A percentile compares a stretch with the other conserved stretches of the same genome.
phyloP scores from a whole-genome alignment of 2,888 invertebrate genomes.

The Lepas anatifera region DNA sequence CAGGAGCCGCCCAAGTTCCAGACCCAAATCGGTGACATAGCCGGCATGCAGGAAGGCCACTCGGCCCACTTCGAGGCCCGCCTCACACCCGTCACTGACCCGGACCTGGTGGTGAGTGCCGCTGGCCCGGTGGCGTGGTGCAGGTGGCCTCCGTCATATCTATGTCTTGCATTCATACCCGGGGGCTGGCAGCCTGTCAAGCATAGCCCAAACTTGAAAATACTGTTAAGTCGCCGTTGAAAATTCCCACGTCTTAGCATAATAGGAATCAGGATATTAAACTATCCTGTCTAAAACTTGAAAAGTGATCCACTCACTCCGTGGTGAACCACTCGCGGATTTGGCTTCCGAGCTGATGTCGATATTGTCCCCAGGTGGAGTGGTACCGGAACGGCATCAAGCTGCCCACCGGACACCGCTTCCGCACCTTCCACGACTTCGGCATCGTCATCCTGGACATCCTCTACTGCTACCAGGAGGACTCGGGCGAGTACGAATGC shows the following conservation, averaged over 20 bases:
- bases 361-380: slow-evolving; percentile 56
- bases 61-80: slow-evolving; percentile 77
- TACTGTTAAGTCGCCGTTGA: no score
- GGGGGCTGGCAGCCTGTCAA: no score
- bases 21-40: slow-evolving; percentile 71
- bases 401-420: slow-evolving; percentile 86
- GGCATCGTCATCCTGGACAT: slow-evolving; percentile 93
- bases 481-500: slow-evolving; percentile 87
- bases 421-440: slow-evolving; percentile 94
- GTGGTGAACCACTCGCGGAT: no score
- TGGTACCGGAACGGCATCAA: slow-evolving; percentile 92
- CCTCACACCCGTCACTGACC: slow-evolving; percentile 86
- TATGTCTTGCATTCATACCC: no score
- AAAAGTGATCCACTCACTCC: no score
- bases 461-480: slow-evolving; percentile 90
- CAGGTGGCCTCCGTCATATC: no score
- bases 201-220: no score
- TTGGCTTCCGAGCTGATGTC: no score
- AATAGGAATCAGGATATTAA: no score
- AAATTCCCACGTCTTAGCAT: no score
- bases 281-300: no score
- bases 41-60: slow-evolving; percentile 83
- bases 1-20: slow-evolving; percentile 58
- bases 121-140: no score
- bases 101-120: slow-evolving; percentile 57